phyloP scores from a whole-genome alignment of 2,888 invertebrate species.

The Megastigmus dorsalis region DNA sequence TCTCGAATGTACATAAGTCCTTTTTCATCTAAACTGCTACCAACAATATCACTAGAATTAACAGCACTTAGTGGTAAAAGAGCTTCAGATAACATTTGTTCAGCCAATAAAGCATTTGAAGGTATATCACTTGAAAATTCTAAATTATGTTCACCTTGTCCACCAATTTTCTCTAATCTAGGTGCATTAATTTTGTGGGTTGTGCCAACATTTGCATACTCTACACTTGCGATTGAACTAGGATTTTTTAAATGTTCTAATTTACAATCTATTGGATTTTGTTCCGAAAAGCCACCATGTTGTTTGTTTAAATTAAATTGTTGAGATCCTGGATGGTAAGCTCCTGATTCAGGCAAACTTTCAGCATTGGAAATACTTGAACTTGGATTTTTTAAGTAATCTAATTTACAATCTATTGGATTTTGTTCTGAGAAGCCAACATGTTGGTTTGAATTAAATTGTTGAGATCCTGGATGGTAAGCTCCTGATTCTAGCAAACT shows the following conservation, averaged over 20 bases:
- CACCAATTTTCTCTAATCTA: not conserved
- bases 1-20: constrained; percentile 66
- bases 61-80: constrained; percentile 65
- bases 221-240: constrained; percentile 14
- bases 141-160: constrained; percentile 28
- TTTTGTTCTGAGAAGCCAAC: no score
- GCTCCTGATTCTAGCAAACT: no score
- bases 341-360: no score
- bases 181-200: not conserved
- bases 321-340: no score
- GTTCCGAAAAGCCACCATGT: no score
- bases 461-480: no score
- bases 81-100: constrained; percentile 65
- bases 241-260: constrained; percentile 17
- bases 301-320: no score
- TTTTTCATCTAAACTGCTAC: constrained; percentile 67
- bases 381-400: no score
- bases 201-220: not conserved
- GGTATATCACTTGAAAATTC: constrained; percentile 49
- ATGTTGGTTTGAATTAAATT: no score
- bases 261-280: not conserved
- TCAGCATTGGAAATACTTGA: no score
- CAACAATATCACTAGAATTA: constrained; percentile 65
- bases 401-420: no score
- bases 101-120: constrained; percentile 58